Evolutionary conservation across 1,140 invertebrate species (phyloP), one percentile per base, ranked within the genome.

Genomic region (Acromyrmex echinatior): DNA sequence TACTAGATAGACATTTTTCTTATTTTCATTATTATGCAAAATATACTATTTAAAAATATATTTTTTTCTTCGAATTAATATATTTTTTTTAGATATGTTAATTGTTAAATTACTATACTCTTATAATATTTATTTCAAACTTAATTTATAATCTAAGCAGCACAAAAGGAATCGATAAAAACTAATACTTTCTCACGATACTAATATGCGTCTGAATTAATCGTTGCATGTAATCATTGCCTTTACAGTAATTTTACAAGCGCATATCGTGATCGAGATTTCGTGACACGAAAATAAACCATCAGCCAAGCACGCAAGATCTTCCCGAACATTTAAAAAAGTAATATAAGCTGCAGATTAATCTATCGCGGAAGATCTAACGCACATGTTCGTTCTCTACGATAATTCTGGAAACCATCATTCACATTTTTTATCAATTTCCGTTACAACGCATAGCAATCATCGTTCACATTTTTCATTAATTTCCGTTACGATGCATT

Each of bases 171-270:
- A 58, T 76, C n/a, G 79, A 58, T 65, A 35, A 79, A 79, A 73
- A 68, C 74, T 79, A 78, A 53, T 71, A 45, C 35, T 74, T 71
- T 73, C 49, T 79, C 18, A 14, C 25, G 45, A 25, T 53, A 58
- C 49, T 78, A 60, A 84, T 53, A 90, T 77, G 56, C 1, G 31
- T 1, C 16, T 6, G 62, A 80, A 71, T 74, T 58, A 91, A 91
- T 91, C 79, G 77, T 80, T 31, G 21, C 10, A 63, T 68, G 63
- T 86, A 87, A 90, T 90, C 86, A 90, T 89, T 79, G 51, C 73
- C 76, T 58, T 18, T 21, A 35, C 31, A 87, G 87, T 71, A 88
- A 89, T 86, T 86, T 89, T 89, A 89, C 80, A 87, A 89, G 21
- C n/a, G 10, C 56, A 0, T 10, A 60, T 60, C 58, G 10, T 60